Percentiles rank a stretch among this genome's conserved stretches.
These are phyloP conservation scores for Lasioglossum figueresi DNA, from an alignment of 2,888 invertebrate genomes.

Conservation along the genomic window DNA sequence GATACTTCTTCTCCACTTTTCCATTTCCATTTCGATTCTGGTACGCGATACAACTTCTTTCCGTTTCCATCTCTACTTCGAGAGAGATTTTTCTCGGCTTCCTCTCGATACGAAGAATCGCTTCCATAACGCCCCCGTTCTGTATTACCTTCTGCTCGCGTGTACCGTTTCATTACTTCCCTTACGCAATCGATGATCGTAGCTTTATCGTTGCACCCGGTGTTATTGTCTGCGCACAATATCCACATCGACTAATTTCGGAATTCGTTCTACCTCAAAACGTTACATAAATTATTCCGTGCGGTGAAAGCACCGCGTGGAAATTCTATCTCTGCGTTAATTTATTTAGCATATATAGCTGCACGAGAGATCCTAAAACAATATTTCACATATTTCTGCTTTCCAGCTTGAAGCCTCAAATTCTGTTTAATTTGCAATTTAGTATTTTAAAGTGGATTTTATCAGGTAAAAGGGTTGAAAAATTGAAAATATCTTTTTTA, in stretches of 20 bases:
- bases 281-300: not conserved
- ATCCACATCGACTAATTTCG: not conserved
- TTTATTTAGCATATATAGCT: not conserved
- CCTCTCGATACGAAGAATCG: conserved; percentile 20
- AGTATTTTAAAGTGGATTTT: not conserved
- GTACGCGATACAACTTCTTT: conserved; percentile 17
- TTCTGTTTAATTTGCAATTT: not conserved
- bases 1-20: conserved; percentile 16
- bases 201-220: not conserved
- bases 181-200: conserved; percentile 6
- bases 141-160: not conserved
- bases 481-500: not conserved
- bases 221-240: not conserved
- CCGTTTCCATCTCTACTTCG: conserved; percentile 3
- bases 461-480: not conserved
- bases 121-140: conserved; percentile 17
- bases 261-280: not conserved
- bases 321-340: not conserved
- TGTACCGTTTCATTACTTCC: conserved; percentile 15
- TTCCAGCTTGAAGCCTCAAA: not conserved
- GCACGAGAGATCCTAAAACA: not conserved
- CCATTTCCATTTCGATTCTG: conserved; percentile 21
- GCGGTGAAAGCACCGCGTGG: not conserved
- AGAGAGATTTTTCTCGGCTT: conserved; percentile 24
- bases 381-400: not conserved